Conservation (phyloP, 2,797 vertebrate species). For the Coendou prehensilis region DNA sequence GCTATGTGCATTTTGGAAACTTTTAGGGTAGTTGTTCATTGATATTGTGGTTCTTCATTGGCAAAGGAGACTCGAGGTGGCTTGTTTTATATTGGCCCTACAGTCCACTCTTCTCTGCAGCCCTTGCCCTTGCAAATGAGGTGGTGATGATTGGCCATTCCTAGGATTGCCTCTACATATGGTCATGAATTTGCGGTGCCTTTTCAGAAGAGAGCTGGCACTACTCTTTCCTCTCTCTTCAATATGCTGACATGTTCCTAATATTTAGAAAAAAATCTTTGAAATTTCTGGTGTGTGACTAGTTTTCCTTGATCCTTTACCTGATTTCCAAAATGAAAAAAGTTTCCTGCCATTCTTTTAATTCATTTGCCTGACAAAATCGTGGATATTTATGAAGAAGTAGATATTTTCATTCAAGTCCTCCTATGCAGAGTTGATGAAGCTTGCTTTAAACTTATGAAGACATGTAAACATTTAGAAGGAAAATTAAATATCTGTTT, state of each 20-base stretch:
- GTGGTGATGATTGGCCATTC: neutral
- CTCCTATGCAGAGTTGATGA: neutral
- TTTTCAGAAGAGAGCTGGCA: slow-evolving; percentile 15
- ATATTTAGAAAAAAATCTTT: slow-evolving; percentile 46
- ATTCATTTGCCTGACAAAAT: neutral
- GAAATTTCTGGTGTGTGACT: neutral
- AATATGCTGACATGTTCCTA: neutral
- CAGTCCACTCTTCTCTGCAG: neutral
- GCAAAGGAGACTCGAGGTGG: neutral
- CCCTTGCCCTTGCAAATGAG: slow-evolving; percentile 24
- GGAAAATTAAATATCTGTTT: slow-evolving; percentile 21
- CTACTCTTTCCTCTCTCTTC: neutral
- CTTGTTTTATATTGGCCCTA: slow-evolving; percentile 36
- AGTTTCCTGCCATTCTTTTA: neutral
- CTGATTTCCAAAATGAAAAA: neutral
- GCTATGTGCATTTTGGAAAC: neutral
- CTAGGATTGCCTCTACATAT: neutral
- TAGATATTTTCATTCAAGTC: neutral
- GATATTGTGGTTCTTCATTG: neutral
- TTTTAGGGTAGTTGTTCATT: neutral
- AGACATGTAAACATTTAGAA: neutral
- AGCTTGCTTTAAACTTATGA: slow-evolving; percentile 14
- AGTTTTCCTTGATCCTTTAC: neutral
- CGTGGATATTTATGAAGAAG: neutral
- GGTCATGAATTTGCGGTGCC: neutral